phyloP scores from a whole-genome alignment of 2,113 vertebrate species.

The Alethe castanea region DNA sequence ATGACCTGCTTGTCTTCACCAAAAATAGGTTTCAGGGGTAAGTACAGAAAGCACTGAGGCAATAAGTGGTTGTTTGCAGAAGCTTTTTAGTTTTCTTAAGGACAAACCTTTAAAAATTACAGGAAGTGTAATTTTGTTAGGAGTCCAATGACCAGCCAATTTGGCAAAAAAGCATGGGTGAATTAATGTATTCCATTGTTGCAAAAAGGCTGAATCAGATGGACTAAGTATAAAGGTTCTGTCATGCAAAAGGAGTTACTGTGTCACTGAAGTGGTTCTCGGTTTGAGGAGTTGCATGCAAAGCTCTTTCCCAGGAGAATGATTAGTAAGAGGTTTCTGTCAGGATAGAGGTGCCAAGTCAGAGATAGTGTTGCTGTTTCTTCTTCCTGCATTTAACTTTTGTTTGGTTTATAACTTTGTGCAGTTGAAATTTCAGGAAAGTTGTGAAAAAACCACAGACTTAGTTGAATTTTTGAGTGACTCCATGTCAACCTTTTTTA shows the following conservation, averaged over 20 bases:
- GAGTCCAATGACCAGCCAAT: background rate
- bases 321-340: background rate
- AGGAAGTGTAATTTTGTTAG: background rate
- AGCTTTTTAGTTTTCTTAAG: background rate
- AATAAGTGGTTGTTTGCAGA: background rate
- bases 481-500: background rate
- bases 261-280: background rate
- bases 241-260: background rate
- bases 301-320: background rate
- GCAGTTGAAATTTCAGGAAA: background rate
- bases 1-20: background rate
- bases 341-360: background rate
- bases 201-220: background rate
- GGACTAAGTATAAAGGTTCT: background rate
- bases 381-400: background rate
- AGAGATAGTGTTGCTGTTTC: background rate
- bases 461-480: rapidly evolving
- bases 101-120: background rate
- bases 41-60: background rate
- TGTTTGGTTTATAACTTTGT: background rate
- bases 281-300: background rate
- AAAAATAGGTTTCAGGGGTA: background rate
- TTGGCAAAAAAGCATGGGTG: background rate
- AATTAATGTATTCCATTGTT: background rate
- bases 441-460: background rate